Percentiles rank a stretch among this genome's conserved stretches.
Conservation (phyloP, 1,140 invertebrate genomes). For the Cardiocondyla obscurior region DNA sequence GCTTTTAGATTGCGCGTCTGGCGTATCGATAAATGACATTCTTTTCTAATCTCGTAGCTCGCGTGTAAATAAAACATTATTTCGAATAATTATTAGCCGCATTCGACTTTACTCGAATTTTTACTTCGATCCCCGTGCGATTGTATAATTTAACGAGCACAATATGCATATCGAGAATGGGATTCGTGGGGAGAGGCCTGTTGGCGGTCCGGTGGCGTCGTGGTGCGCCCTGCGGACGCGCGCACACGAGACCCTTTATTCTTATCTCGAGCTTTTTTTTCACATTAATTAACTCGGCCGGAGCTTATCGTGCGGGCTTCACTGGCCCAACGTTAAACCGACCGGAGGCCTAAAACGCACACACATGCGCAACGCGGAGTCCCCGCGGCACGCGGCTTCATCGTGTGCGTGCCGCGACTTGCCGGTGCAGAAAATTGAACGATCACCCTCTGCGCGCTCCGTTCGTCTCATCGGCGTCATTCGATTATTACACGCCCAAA, state of each 20-base stretch:
- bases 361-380: not conserved
- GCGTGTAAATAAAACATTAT: not conserved
- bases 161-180: slow-evolving; percentile 63
- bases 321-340: slow-evolving; percentile 38
- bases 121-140: slow-evolving; percentile 71
- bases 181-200: slow-evolving; percentile 19
- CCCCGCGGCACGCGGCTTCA: not conserved
- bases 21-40: slow-evolving; percentile 21
- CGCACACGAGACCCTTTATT: slow-evolving; percentile 55
- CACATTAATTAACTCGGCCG: slow-evolving; percentile 75
- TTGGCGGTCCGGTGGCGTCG: slow-evolving; percentile 25
- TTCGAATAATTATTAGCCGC: slow-evolving; percentile 10
- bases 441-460: slow-evolving; percentile 62
- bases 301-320: slow-evolving; percentile 68
- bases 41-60: not conserved
- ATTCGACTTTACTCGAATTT: slow-evolving; percentile 64
- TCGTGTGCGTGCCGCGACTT: slow-evolving; percentile 58
- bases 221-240: slow-evolving; percentile 55
- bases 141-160: slow-evolving; percentile 73
- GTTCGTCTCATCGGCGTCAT: slow-evolving; percentile 65
- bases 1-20: slow-evolving; percentile 1
- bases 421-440: slow-evolving; percentile 73
- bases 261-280: slow-evolving; percentile 70
- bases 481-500: slow-evolving; percentile 70
- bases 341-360: not conserved